Evolutionary conservation across 2,888 invertebrate species (phyloP), one percentile per base, ranked within the genome.

Genomic region (Lycaena phlaeas): DNA sequence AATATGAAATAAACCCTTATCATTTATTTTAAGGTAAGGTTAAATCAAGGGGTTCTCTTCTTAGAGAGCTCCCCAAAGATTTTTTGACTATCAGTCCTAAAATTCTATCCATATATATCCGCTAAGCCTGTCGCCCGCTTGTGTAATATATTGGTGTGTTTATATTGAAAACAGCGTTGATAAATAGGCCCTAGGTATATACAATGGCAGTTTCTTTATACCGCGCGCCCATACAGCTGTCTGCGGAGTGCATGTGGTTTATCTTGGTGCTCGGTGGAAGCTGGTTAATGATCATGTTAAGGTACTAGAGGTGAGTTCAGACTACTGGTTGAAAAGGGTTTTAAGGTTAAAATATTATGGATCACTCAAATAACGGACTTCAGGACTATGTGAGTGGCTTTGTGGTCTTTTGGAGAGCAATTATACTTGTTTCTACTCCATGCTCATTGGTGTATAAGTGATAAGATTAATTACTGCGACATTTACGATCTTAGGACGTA

Each of bases 131-230:
- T 18, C 34, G 34, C 34, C 22, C 22, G 14, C 22, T 34, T 12
- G 9, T 12, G 34, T 12, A 18, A 10, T 4, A 4, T 9, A 22
- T 12, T 12, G 18, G 10, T 12, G 2, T 6, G 4, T 4, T 22
- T 22, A 34, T 14, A 34, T 34, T n/a, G 22, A 34, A 22, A 22
- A 22, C 34, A 34, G 11, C 18, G 18, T 10, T 18, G 18, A 22
- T 34, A 34, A 34, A 34, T 10, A 34, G 22, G 22, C 22, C 5
- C 22, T 34, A 10, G 15, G 17, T 15, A 18, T 4, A 34, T 22
- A 34, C 34, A 34, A 34, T 14, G 17, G 34, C 12, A 34, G 34
- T 34, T 34, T 34, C 34, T 22, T 34, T 34, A 34, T 18, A 18
- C 12, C 22, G 14, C 18, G 12, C 11, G 17, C 18, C 17, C 17